Conservation (phyloP, 2,888 invertebrate species). For the Oligia fasciuncula region DNA sequence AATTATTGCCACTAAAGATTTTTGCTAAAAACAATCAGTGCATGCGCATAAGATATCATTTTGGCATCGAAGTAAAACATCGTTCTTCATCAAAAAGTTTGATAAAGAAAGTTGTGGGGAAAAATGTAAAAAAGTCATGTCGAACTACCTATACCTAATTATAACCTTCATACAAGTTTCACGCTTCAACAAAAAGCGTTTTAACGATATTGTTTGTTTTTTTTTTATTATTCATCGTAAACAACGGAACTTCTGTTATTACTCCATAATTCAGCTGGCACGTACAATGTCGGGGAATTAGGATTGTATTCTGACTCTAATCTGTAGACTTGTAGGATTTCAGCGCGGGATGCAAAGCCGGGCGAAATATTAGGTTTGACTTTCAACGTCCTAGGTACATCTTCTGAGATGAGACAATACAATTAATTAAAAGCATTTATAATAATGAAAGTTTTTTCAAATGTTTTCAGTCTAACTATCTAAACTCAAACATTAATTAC, state of each 20-base stretch:
- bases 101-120: too few species aligned
- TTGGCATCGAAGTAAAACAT: not conserved
- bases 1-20: not conserved
- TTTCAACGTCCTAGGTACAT: not conserved
- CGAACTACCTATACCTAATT: not conserved
- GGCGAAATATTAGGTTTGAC: slow-evolving; percentile 16
- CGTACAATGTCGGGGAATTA: slow-evolving; percentile 35
- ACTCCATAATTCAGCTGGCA: not conserved
- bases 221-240: not conserved
- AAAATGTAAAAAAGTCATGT: not conserved
- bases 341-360: slow-evolving; percentile 2
- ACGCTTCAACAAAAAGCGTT: not conserved
- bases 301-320: slow-evolving; percentile 42
- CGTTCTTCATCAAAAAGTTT: not conserved
- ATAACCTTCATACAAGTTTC: not conserved
- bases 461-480: not conserved
- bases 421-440: slow-evolving; percentile 7
- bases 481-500: slow-evolving; percentile 5
- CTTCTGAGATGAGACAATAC: slow-evolving; percentile 11
- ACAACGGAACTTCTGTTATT: not conserved
- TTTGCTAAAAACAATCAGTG: not conserved
- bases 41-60: too few species aligned
- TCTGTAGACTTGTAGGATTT: slow-evolving; percentile 42
- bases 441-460: not conserved
- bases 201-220: not conserved